phyloP scores from a whole-genome alignment of 2,113 vertebrate species.

The Hippolais icterina region DNA sequence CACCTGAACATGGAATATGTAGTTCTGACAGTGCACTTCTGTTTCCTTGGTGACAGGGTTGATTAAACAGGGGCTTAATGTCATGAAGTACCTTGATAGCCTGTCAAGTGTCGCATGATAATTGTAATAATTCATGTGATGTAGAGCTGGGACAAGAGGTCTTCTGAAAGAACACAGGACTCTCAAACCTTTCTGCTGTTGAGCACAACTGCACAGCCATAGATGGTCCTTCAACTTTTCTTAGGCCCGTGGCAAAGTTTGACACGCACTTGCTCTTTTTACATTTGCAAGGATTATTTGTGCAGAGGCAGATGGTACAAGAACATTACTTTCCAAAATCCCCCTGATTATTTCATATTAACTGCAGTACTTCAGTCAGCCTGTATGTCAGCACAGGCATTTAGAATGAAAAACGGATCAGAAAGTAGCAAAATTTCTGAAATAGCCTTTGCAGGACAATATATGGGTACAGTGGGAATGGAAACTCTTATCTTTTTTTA shows the following conservation, averaged over 20 bases:
- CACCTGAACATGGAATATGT: background rate
- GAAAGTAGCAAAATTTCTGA: background rate
- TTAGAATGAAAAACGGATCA: background rate
- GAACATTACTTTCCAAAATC: background rate
- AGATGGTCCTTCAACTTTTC: background rate
- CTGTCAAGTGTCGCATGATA: background rate
- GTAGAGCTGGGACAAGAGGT: background rate
- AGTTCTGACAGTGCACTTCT: background rate
- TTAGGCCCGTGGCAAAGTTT: background rate
- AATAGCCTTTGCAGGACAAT: background rate
- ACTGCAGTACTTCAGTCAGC: background rate
- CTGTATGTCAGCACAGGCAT: background rate
- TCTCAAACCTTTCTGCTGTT: background rate
- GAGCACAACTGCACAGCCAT: background rate
- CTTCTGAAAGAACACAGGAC: background rate
- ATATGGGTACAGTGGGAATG: background rate
- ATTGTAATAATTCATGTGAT: background rate
- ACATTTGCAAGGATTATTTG: background rate
- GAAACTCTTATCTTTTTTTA: background rate
- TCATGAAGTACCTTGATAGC: background rate
- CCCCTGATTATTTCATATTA: background rate
- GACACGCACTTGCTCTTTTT: background rate
- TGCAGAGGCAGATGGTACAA: background rate
- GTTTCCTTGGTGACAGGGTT: background rate
- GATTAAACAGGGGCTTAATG: background rate